Evolutionary conservation across 1,140 invertebrate species (phyloP), one percentile per base, ranked within the genome.

Genomic region (Trachymyrmex septentrionalis): DNA sequence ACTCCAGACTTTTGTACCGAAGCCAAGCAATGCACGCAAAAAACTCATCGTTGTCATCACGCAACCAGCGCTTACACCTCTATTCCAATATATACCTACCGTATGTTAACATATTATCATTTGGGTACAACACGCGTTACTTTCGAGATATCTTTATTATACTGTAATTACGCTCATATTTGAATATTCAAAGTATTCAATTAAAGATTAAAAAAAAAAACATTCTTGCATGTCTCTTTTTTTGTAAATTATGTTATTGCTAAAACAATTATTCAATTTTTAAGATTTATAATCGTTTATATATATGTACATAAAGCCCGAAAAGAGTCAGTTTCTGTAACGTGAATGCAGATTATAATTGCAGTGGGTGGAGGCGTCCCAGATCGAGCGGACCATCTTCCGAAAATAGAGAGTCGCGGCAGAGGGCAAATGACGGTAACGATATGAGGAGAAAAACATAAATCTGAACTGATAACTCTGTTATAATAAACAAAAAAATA

Each of bases 41-140:
- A 97, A 91, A 98, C 98, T 0, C 97, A 98, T 94, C 95, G 98
- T 85, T 98, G 98, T 95, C 97, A 98, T 93, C 98, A 99, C 92
- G 98, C 98, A 3, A 97, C 98, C 19, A 98, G 98, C 94, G 98
- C 98, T 63, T 99, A 99, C 93, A 98, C 98, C 7, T 98, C 98
- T 21, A 96, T 98, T 61, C 98, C 98, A 50, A 92, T 94, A 75
- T 95, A 95, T 80, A 95, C 94, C 30, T 95, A 95, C 91, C 93
- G 95, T 95, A 93, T 82, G 95, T 93, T 69, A 30, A 63, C 3
- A 44, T 44, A 24, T 53, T 38, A 34, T 7, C 6, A 38, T 48
- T 53, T 38, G 12, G 7, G 14, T 48, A 64, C 9, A 38, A 38
- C n/a, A 27, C 7, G 30, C 3, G 19, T 61, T 21, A 16, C 5